Evolutionary conservation across 2,888 invertebrate species (phyloP).

Genomic region (Schizaphis graminum): DNA sequence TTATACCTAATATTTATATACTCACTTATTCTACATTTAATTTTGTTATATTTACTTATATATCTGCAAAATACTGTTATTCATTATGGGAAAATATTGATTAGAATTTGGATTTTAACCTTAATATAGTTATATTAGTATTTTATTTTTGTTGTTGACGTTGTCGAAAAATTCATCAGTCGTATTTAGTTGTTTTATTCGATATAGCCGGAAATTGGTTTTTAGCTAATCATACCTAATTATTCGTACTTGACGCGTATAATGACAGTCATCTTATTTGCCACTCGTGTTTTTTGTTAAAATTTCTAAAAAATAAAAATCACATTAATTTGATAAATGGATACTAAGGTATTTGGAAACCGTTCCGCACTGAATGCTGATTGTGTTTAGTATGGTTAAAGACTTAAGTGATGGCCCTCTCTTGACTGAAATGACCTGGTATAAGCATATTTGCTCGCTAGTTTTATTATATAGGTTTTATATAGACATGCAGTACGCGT

Average conservation of each 20-base stretch:
- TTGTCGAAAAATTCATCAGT: neutral
- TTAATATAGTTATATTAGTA: too few species aligned
- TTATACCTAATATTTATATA: too few species aligned
- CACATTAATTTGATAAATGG: neutral
- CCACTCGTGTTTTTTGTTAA: neutral
- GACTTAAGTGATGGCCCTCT: neutral
- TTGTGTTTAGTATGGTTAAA: neutral
- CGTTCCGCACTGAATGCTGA: neutral
- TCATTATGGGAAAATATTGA: too few species aligned
- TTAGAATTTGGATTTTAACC: too few species aligned
- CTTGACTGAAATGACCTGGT: neutral
- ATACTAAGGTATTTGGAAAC: neutral
- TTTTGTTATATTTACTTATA: too few species aligned
- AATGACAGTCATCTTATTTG: neutral
- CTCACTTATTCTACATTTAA: too few species aligned
- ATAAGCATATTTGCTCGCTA: neutral
- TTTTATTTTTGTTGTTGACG: neutral
- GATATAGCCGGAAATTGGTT: neutral
- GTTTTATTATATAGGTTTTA: neutral
- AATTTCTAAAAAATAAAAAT: neutral
- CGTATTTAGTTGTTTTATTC: neutral
- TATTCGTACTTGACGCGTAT: neutral
- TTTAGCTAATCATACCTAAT: neutral
- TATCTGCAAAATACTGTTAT: too few species aligned
- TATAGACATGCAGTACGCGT: too few species aligned